Percentiles rank a stretch among this genome's conserved stretches.
Conservation (phyloP, 2,113 vertebrate genomes). For the Todiramphus saurophagus region DNA sequence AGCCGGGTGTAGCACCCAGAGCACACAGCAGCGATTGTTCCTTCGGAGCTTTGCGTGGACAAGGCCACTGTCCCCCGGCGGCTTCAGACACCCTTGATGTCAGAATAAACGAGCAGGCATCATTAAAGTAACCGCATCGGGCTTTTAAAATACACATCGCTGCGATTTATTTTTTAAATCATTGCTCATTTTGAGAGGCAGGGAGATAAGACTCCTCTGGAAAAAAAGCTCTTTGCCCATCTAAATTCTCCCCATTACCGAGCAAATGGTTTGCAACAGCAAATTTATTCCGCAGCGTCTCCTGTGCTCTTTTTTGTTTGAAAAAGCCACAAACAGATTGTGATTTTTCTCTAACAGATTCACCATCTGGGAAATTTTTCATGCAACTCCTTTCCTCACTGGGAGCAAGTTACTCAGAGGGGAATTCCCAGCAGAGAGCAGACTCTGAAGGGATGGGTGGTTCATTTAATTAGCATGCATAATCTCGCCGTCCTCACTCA, state of each 20-base stretch:
- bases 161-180: neutral
- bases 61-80: neutral
- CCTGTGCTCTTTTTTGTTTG: constrained; percentile 53
- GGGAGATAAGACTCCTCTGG: neutral
- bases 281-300: constrained; percentile 51
- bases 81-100: neutral
- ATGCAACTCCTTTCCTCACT: constrained; percentile 58
- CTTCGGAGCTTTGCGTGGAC: neutral
- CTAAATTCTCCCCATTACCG: constrained; percentile 56
- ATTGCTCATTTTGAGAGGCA: neutral
- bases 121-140: neutral
- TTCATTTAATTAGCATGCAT: constrained; percentile 58
- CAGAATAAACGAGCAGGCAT: neutral
- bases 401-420: constrained; percentile 63
- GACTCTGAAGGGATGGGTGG: constrained; percentile 59
- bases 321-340: constrained; percentile 63
- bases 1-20: neutral
- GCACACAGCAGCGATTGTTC: constrained; percentile 22
- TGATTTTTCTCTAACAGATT: constrained; percentile 65
- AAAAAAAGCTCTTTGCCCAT: constrained; percentile 23
- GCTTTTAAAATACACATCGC: neutral
- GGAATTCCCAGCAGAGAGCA: constrained; percentile 62
- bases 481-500: constrained; percentile 51
- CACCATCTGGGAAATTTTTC: constrained; percentile 68
- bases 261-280: constrained; percentile 62